A percentile compares a stretch with the other conserved stretches of the same genome.
Evolutionary conservation across 2,888 invertebrate genomes (phyloP).

Genomic region (Hyalella azteca): DNA sequence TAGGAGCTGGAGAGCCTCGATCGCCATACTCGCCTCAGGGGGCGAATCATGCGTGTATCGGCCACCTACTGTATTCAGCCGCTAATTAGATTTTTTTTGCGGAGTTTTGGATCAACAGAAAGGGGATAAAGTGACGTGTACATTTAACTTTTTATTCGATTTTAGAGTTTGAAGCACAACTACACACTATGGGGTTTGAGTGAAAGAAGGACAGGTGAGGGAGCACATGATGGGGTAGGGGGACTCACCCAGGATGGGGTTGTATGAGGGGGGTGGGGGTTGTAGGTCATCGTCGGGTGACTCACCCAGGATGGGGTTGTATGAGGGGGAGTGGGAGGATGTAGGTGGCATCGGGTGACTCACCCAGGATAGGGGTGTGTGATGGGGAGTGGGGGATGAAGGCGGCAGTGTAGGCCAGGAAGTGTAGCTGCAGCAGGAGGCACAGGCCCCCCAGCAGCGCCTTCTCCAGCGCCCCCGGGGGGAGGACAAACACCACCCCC

Average conservation of each 20-base stretch:
- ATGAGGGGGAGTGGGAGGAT: constrained; percentile 43
- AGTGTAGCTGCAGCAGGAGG: constrained; percentile 38
- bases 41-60: no score
- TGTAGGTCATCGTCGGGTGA: constrained; percentile 18
- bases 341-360: constrained; percentile 21
- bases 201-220: no score
- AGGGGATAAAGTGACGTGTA: no score
- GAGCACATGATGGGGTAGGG: no score
- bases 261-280: constrained; percentile 41
- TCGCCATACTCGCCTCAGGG: no score
- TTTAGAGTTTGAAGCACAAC: no score
- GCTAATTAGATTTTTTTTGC: no score
- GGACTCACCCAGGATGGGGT: constrained; percentile 42
- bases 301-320: constrained; percentile 44
- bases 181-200: no score
- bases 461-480: constrained; percentile 44
- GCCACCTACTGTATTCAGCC: no score
- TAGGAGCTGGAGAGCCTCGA: no score
- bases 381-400: constrained; percentile 41
- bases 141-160: no score
- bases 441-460: constrained; percentile 39
- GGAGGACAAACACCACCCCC: constrained; percentile 43
- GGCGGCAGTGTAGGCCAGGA: constrained; percentile 26
- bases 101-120: no score
- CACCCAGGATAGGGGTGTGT: constrained; percentile 45